phyloP scores from a whole-genome alignment of 2,888 invertebrate genomes.

The Lithophane semibrunnea region DNA sequence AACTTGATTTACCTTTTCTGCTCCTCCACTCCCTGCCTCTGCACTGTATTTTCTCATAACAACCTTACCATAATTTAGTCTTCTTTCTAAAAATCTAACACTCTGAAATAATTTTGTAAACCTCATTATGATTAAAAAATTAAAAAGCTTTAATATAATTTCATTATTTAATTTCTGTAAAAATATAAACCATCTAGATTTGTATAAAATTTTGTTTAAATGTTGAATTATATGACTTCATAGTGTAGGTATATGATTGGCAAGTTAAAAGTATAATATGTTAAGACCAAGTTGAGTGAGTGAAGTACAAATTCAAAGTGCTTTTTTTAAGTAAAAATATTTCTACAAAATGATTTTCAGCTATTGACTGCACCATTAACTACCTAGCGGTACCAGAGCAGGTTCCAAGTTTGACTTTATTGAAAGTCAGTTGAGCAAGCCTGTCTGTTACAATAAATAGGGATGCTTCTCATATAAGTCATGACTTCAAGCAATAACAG shows the following conservation, averaged over 20 bases:
- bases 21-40: slow-evolving; percentile 16
- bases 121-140: slow-evolving; percentile 76
- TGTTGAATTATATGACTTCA: slow-evolving; percentile 22
- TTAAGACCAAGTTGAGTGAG: slow-evolving; percentile 1
- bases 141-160: slow-evolving; percentile 56
- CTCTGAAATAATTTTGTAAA: slow-evolving; percentile 80
- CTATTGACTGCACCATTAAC: not conserved
- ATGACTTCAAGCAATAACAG: slow-evolving; percentile 2
- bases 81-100: slow-evolving; percentile 66
- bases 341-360: not conserved
- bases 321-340: not conserved
- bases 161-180: slow-evolving; percentile 55
- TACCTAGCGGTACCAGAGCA: not conserved
- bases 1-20: slow-evolving; percentile 46
- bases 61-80: slow-evolving; percentile 51
- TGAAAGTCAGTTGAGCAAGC: not conserved
- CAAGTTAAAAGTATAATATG: slow-evolving; percentile 6
- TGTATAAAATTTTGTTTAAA: slow-evolving; percentile 49
- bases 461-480: not conserved
- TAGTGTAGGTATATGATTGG: not conserved
- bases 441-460: not conserved
- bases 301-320: not conserved
- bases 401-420: not conserved
- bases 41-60: slow-evolving; percentile 53
- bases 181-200: slow-evolving; percentile 79